Conservation (phyloP, 2,888 invertebrate species). For the Chirona hameri region DNA sequence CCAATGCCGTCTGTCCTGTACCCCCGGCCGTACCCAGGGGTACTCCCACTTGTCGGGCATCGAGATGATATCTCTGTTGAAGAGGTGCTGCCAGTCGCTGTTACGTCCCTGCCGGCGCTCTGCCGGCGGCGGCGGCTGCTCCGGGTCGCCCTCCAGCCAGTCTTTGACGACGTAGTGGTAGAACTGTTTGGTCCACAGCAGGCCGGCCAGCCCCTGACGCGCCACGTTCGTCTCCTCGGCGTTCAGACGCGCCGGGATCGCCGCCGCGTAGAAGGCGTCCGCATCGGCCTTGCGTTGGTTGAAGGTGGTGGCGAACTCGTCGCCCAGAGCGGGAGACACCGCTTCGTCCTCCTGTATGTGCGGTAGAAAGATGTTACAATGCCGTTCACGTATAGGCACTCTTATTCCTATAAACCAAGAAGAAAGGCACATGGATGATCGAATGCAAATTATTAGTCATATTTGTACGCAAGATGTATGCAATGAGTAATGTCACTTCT, state of each 20-base stretch:
- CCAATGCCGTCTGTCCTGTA: too few relatives aligned
- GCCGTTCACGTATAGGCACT: too few relatives aligned
- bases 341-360: constrained; percentile 40
- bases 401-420: too few relatives aligned
- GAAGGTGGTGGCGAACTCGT: constrained; percentile 42
- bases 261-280: constrained; percentile 46
- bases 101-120: constrained; percentile 39
- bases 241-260: constrained; percentile 37
- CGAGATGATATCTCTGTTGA: constrained; percentile 47
- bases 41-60: constrained; percentile 51
- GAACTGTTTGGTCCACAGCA: constrained; percentile 49
- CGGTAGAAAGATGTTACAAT: too few relatives aligned
- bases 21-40: constrained; percentile 45
- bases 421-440: too few relatives aligned
- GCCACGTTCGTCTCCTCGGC: constrained; percentile 42
- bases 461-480: too few relatives aligned
- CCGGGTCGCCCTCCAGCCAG: constrained; percentile 42
- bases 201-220: constrained; percentile 47
- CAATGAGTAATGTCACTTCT: too few relatives aligned
- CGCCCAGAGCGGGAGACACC: constrained; percentile 31
- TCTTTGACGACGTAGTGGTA: constrained; percentile 45
- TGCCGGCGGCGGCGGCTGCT: constrained; percentile 38
- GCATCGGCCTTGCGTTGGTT: constrained; percentile 43
- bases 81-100: constrained; percentile 46
- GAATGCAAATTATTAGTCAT: too few relatives aligned